Evolutionary conservation across 2,888 invertebrate species (phyloP), one percentile per base, ranked within the genome.

Genomic region (Thymelicus lineola): DNA sequence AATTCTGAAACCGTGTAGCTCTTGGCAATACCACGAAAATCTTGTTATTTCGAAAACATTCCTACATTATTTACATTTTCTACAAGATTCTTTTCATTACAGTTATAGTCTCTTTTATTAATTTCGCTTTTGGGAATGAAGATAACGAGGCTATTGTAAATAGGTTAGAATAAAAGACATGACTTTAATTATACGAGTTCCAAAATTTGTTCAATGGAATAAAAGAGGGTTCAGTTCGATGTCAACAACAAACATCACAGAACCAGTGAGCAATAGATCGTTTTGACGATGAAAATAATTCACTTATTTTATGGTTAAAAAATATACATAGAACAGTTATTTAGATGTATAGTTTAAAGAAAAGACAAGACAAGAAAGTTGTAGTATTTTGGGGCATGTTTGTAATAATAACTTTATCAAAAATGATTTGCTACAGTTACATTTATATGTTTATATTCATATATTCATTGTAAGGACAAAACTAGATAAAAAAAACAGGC

Each of bases 161-260:
- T 53, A 53, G 60, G 42, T 15, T 67, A 45, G 14, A 48, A 66
- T 66, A 59, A 66, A 67, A 42, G 53, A 45, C 61, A 53, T 42
- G 67, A 20, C 61, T 66, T 67, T 61, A 67, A 67, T 67, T 55
- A 67, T 53, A 67, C n/a, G 35, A 67, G 28, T 66, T 66, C 28
- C 42, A 61, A 61, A 61, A 60, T 20, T 60, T 42, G 60, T 45
- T 67, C 38, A 67, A 55, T 61, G 45, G 61, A 61, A 53, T 53
- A 67, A 61, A 35, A 55, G 61, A 61, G 38, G 60, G 60, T 42
- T 36, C 17, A n/a, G 62, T 62, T n/a, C 20, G 45, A 6, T 58
- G 6, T 17, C n/a, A 63, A 36, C 36, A n/a, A 53, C 36, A 59
- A 65, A 70, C 7, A 59, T 38, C 35, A 10, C 28, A 62, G 38